Percentiles rank a stretch among this genome's conserved stretches.
Conservation (phyloP, 2,888 invertebrate species). For the Pasiphila rectangulata region DNA sequence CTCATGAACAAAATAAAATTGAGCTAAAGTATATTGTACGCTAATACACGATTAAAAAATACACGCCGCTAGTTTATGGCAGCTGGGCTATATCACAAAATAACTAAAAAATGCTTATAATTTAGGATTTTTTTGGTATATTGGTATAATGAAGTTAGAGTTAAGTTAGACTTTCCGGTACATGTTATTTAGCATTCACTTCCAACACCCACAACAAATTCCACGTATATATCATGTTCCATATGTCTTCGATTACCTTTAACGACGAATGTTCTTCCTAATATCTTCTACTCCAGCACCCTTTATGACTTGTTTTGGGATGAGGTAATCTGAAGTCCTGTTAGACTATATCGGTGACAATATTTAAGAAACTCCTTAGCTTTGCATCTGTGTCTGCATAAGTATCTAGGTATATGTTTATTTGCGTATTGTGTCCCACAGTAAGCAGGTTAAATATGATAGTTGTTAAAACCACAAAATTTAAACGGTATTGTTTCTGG, state of each 20-base stretch:
- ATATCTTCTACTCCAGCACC: constrained; percentile 4
- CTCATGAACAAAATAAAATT: constrained; percentile 60
- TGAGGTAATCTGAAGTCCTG: constrained; percentile 47
- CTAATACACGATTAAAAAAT: constrained; percentile 71
- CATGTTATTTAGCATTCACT: constrained; percentile 45
- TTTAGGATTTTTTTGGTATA: constrained; percentile 21
- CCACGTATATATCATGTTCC: constrained; percentile 18
- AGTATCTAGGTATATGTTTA: constrained; percentile 39
- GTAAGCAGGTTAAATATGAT: constrained; percentile 47
- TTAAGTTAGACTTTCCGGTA: constrained; percentile 38
- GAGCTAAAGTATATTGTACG: constrained; percentile 63
- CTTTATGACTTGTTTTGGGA: constrained; percentile 11
- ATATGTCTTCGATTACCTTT: constrained; percentile 27
- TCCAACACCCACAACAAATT: constrained; percentile 36
- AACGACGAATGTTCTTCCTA: constrained; percentile 9
- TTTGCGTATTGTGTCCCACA: constrained; percentile 53
- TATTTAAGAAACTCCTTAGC: constrained; percentile 43
- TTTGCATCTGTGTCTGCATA: constrained; percentile 71
- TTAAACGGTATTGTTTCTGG: constrained; percentile 72
- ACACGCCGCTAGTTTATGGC: constrained; percentile 73
- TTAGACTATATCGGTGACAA: constrained; percentile 20
- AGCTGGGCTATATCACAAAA: constrained; percentile 68
- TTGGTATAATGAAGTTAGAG: constrained; percentile 37
- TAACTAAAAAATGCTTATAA: constrained; percentile 56
- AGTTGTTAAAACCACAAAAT: constrained; percentile 52